Percentiles rank a stretch among this genome's conserved stretches.
Conservation (phyloP, 1,140 invertebrate species). For the Acromyrmex charruanus region DNA sequence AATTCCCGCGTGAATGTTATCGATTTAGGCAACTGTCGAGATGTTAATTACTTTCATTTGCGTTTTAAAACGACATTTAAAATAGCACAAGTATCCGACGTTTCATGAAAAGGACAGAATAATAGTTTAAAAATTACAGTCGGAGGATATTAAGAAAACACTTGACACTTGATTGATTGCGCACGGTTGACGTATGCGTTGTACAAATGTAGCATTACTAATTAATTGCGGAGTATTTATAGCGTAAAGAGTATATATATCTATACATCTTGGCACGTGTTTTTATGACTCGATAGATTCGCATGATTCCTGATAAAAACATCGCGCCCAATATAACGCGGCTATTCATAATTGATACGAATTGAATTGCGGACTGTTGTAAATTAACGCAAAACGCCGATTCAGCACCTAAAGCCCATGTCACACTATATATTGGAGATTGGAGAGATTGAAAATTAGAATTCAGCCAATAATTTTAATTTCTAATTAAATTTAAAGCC, state of each 20-base stretch:
- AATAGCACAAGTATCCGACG: not conserved
- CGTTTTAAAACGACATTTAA: not conserved
- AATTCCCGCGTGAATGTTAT: constrained; percentile 30
- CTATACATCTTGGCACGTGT: not conserved
- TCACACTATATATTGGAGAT: no score
- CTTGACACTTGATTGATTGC: not conserved
- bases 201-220: not conserved
- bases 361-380: not conserved
- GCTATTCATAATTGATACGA: not conserved
- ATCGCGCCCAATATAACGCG: not conserved
- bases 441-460: no score
- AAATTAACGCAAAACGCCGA: not conserved
- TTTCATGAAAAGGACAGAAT: no score
- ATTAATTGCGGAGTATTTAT: not conserved
- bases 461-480: no score
- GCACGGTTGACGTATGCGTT: no score
- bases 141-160: not conserved
- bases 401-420: not conserved
- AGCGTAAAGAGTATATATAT: not conserved
- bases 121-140: not conserved
- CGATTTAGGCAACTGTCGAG: not conserved
- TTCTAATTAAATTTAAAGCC: no score
- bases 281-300: not conserved
- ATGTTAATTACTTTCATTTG: not conserved
- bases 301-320: constrained; percentile 8